Conservation (phyloP, 2,888 invertebrate species). For the Odontocerum albicorne region DNA sequence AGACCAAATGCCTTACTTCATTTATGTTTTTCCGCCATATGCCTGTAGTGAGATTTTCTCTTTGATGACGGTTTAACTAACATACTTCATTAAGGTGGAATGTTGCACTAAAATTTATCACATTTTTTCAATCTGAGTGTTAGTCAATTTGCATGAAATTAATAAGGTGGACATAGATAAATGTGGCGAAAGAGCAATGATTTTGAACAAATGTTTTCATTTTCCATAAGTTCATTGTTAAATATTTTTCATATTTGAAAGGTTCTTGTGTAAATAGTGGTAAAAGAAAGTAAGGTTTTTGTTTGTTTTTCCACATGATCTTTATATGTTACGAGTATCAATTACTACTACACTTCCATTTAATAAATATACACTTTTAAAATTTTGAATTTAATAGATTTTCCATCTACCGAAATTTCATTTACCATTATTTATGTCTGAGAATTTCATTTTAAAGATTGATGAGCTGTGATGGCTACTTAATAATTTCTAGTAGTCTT, state of each 20-base stretch:
- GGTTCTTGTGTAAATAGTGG: too few relatives aligned
- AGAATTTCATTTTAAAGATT: not conserved
- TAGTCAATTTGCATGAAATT: not conserved
- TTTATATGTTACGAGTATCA: too few relatives aligned
- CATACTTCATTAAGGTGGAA: too few relatives aligned
- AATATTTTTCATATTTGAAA: too few relatives aligned
- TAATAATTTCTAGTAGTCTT: conserved; percentile 11
- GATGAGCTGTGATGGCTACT: conserved; percentile 25
- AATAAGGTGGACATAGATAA: not conserved
- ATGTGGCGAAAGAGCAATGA: not conserved
- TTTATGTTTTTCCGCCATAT: not conserved
- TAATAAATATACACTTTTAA: too few relatives aligned
- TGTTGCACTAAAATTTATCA: not conserved
- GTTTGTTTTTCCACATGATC: too few relatives aligned
- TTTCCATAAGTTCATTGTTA: not conserved
- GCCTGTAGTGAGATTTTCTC: not conserved
- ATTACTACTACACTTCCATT: too few relatives aligned
- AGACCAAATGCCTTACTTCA: conserved; percentile 16
- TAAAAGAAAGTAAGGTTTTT: too few relatives aligned
- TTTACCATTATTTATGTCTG: too few relatives aligned
- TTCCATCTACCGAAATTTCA: too few relatives aligned
- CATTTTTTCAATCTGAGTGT: not conserved
- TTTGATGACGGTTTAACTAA: not conserved
- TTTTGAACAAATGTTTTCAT: not conserved
- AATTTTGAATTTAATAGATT: too few relatives aligned